Base-by-base conservation (phyloP, 2,888 invertebrate genomes). In the Epinotia nisella region DNA sequence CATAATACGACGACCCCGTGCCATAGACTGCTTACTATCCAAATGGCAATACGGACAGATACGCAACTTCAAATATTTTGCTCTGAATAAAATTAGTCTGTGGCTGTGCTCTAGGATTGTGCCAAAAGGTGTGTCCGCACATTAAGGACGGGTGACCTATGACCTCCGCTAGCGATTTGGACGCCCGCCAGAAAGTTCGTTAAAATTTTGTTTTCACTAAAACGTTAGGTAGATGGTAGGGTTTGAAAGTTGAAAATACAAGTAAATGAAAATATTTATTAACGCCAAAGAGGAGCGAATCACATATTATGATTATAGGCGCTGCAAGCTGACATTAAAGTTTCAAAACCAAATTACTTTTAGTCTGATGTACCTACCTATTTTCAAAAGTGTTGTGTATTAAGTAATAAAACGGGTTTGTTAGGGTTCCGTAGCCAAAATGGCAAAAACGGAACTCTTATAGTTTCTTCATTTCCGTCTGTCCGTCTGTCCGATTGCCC, bases 141-240 rank as follows among this genome's bases (percentile, higher is more conserved):
- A 87, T 89, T 88, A 87, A 85, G 84, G 82, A 71, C 85, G 87
- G 87, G 88, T 90, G 89, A 90, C 87, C 87, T 87, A 88, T 75
- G 87, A 84, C 83, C 86, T 81, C 81, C 77, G 83, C 80, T 81
- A 82, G 83, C 85, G 86, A 87, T 87, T 90, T 91, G 91, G 90
- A 88, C 75, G 76, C 78, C 69, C 75, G 90, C 90, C 90, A 91
- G 86, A 71, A 78, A 78, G 80, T 79, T 77, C 81, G 82, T 85
- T 86, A 87, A 89, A 86, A 87, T 88, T 88, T 85, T 82, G 86
- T 85, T 87, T 82, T 82, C 83, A 75, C 79, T 82, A 81, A 78
- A 85, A 83, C 85, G 85, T 86, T 85, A 85, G 85, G 85, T 85
- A 85, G 83, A 77, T 79, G 80, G 77, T 78, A 83, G 80, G 82